Conservation (phyloP, 1,140 invertebrate species). For the Diprion similis region DNA sequence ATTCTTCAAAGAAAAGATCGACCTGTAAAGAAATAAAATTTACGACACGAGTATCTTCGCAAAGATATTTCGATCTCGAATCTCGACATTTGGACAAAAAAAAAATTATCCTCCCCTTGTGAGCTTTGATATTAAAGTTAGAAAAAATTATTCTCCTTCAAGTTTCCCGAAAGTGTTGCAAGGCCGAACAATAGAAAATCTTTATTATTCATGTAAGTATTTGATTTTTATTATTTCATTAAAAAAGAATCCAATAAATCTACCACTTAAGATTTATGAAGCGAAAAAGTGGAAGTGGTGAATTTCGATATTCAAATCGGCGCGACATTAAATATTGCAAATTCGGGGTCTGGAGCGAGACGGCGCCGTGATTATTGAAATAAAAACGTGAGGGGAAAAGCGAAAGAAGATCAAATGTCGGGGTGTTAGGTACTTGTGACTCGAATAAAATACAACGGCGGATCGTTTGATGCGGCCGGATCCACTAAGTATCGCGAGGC, state of each 20-base stretch:
- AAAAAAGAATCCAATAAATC: not conserved
- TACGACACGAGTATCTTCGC: too few relatives aligned
- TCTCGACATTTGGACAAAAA: too few relatives aligned
- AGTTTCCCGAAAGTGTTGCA: not conserved
- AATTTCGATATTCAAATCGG: not conserved
- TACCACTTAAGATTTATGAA: too few relatives aligned
- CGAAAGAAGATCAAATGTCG: conserved; percentile 24
- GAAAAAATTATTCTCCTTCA: too few relatives aligned
- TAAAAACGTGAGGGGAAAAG: conserved; percentile 21
- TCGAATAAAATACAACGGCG: conserved; percentile 22
- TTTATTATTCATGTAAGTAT: not conserved
- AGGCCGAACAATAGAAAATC: not conserved
- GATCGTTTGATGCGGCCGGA: conserved; percentile 27
- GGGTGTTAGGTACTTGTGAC: not conserved
- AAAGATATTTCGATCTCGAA: too few relatives aligned
- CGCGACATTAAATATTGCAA: not conserved
- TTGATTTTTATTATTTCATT: not conserved
- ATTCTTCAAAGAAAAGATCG: too few relatives aligned
- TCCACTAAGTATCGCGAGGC: conserved; percentile 28
- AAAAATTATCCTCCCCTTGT: too few relatives aligned
- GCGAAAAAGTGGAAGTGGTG: not conserved
- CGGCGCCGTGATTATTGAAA: conserved; percentile 25
- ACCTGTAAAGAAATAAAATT: too few relatives aligned
- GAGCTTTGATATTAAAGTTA: too few relatives aligned
- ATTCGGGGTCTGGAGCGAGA: conserved; percentile 16